These are phyloP conservation scores for Enteromius mattozi DNA, from an alignment of 2,797 vertebrate genomes.

Conservation along the genomic window DNA sequence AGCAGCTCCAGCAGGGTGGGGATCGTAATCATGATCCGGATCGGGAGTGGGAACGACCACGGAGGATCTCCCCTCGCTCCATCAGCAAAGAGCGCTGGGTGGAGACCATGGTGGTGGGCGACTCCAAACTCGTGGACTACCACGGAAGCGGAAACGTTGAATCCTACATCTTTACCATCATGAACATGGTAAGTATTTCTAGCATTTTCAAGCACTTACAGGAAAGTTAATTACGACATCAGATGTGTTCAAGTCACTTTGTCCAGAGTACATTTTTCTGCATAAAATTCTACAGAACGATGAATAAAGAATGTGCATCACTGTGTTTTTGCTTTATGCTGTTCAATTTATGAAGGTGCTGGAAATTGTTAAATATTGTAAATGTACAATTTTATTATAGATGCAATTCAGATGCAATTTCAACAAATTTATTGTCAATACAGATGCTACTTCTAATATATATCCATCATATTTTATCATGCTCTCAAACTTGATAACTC, in stretches of 20 bases:
- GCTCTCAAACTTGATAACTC: too few relatives aligned
- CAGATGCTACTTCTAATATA: neutral
- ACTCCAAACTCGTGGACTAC: conserved; percentile 95
- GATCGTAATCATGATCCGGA: neutral
- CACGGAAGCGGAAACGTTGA: conserved; percentile 93
- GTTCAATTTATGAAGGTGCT: neutral
- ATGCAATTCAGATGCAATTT: neutral
- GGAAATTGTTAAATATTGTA: neutral
- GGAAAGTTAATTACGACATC: neutral
- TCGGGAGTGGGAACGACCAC: conserved; percentile 36
- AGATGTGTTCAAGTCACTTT: neutral
- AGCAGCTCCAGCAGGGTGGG: conserved; percentile 64
- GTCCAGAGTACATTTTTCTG: neutral
- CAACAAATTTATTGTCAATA: neutral
- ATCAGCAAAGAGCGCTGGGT: conserved; percentile 97
- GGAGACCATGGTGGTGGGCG: conserved; percentile 95
- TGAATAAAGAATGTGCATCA: neutral
- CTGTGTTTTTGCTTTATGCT: neutral
- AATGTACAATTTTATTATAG: neutral
- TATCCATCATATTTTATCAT: too few relatives aligned
- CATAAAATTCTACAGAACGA: neutral
- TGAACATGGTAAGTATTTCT: conserved; percentile 90
- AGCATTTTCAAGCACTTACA: neutral
- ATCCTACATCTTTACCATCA: conserved; percentile 96
- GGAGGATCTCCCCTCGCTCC: conserved; percentile 82